Percentiles rank a stretch among this genome's conserved stretches.
These are phyloP conservation scores for Calypte anna DNA, from an alignment of 2,113 vertebrate genomes.

Conservation along the genomic window DNA sequence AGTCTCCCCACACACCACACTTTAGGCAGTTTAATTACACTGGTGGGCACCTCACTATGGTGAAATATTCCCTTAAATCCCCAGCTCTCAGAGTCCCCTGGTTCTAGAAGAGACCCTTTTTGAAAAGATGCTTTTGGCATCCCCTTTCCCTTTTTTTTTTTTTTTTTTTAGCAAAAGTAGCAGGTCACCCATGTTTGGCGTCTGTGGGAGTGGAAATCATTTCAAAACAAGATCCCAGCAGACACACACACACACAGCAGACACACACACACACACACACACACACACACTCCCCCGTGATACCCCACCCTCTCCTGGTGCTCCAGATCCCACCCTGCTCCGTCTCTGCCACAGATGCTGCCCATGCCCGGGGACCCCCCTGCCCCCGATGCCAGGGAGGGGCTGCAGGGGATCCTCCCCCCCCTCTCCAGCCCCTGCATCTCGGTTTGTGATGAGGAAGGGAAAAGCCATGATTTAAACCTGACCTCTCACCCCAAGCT, in stretches of 20 bases:
- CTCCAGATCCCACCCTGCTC: neutral
- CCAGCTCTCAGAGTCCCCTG: neutral
- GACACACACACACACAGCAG: neutral
- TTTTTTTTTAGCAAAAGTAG: neutral
- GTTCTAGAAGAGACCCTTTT: neutral
- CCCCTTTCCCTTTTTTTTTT: neutral
- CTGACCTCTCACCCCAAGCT: slow-evolving; percentile 65
- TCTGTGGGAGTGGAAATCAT: neutral
- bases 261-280: too few relatives aligned
- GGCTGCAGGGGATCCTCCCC: neutral
- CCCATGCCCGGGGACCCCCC: neutral
- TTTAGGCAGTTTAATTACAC: neutral
- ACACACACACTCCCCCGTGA: neutral
- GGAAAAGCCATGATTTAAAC: slow-evolving; percentile 19
- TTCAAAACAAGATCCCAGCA: neutral
- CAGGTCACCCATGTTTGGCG: neutral
- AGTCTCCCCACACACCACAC: neutral
- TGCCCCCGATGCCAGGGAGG: neutral
- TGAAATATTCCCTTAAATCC: neutral
- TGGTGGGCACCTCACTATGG: neutral
- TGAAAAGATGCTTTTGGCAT: neutral
- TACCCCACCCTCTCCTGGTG: neutral
- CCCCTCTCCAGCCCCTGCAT: neutral
- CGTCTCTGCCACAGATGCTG: rapidly evolving
- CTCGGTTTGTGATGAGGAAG: neutral